Evolutionary conservation across 2,888 invertebrate species (phyloP).

Genomic region (Acronicta alni): DNA sequence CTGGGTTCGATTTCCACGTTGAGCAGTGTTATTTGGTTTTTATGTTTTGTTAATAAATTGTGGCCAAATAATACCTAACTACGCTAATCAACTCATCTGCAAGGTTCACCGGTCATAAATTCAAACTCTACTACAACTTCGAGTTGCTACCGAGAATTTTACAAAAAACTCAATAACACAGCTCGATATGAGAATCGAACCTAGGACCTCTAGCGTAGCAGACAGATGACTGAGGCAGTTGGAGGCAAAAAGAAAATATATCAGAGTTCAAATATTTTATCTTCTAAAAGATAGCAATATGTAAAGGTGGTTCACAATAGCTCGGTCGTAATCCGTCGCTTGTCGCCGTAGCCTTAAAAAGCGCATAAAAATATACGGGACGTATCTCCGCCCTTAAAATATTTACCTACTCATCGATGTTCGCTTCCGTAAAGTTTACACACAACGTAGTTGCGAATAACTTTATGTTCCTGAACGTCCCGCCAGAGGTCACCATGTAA

Average conservation of each 20-base stretch:
- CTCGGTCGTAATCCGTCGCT: conserved; percentile 22
- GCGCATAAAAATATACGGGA: conserved; percentile 48
- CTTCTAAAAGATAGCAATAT: conserved; percentile 13
- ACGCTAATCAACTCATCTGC: too few relatives aligned
- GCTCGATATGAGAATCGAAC: too few relatives aligned
- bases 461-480: conserved; percentile 40
- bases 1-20: too few relatives aligned
- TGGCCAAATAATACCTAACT: too few relatives aligned
- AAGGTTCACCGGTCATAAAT: too few relatives aligned
- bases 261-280: conserved; percentile 5
- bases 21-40: too few relatives aligned
- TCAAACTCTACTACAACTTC: too few relatives aligned
- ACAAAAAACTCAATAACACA: too few relatives aligned
- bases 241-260: background rate
- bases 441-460: conserved; percentile 44
- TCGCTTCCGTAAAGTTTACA: conserved; percentile 28
- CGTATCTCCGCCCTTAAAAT: conserved; percentile 47
- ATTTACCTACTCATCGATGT: conserved; percentile 45
- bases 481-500: conserved; percentile 39
- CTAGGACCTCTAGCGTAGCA: too few relatives aligned
- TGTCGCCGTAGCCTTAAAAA: conserved; percentile 40
- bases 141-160: too few relatives aligned
- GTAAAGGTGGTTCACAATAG: conserved; percentile 41
- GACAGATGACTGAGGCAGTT: too few relatives aligned
- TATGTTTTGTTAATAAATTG: too few relatives aligned